Conservation (phyloP, 1,140 invertebrate genomes). For the Polypedilum pembai region DNA sequence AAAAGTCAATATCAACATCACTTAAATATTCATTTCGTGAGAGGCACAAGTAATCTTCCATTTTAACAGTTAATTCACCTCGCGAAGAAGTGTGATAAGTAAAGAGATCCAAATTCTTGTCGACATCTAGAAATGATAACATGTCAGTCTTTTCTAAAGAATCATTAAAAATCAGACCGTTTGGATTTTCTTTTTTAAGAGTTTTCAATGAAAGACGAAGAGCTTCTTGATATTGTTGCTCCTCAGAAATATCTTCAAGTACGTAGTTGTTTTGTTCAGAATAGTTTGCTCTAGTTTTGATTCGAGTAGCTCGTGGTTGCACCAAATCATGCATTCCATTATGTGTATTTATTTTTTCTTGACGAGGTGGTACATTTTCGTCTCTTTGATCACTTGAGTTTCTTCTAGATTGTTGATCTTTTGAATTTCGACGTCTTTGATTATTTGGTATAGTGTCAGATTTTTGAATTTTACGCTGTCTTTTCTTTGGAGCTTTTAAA, state of each 20-base stretch:
- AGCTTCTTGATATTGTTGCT: neutral
- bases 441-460: too few species aligned
- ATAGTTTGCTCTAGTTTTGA: too few species aligned
- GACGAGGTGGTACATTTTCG: too few species aligned
- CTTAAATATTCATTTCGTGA: neutral
- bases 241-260: neutral
- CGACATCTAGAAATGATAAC: neutral
- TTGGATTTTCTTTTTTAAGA: neutral
- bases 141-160: neutral
- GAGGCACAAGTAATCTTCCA: constrained; percentile 14
- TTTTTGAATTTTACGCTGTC: too few species aligned
- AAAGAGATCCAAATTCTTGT: neutral
- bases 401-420: too few species aligned
- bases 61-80: neutral
- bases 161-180: neutral
- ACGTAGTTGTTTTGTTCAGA: neutral
- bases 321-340: too few species aligned
- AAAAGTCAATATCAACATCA: neutral
- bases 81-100: neutral
- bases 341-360: too few species aligned
- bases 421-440: too few species aligned
- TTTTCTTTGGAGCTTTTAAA: too few species aligned
- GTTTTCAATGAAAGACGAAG: neutral
- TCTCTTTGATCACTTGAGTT: too few species aligned
- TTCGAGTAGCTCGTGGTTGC: too few species aligned